These are phyloP conservation scores for Sebastes cheni DNA, from an alignment of 2,797 vertebrate species.

Conservation along the genomic window DNA sequence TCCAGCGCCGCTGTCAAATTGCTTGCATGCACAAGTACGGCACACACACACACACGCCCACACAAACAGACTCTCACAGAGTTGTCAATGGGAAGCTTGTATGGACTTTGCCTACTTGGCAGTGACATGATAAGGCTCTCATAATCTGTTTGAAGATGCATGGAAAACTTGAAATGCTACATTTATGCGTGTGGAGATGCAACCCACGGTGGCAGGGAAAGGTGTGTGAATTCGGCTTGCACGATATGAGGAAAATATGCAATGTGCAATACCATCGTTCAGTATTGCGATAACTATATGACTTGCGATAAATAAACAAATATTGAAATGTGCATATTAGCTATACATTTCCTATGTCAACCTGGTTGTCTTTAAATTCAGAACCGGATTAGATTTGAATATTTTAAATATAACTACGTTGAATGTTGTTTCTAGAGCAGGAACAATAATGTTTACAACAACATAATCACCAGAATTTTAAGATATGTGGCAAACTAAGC, in stretches of 20 bases:
- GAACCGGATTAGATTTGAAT: too few species aligned
- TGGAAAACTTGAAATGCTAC: conserved; percentile 12
- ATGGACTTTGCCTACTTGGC: conserved; percentile 35
- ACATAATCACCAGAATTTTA: too few species aligned
- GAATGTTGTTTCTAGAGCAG: too few species aligned
- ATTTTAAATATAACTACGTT: too few species aligned
- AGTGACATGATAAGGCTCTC: conserved; percentile 57
- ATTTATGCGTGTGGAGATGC: neutral
- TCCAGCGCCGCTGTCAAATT: conserved; percentile 14
- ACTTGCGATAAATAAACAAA: too few species aligned
- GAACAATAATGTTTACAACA: too few species aligned
- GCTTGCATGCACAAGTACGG: neutral
- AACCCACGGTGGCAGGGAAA: accelerated
- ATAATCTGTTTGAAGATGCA: conserved; percentile 57
- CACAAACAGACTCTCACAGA: conserved; percentile 1
- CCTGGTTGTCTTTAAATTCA: too few species aligned
- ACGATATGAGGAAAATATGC: too few species aligned
- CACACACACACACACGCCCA: neutral
- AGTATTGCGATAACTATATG: accelerated
- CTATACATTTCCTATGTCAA: too few species aligned
- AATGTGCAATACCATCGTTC: too few species aligned
- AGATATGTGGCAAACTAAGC: too few species aligned
- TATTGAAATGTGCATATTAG: too few species aligned
- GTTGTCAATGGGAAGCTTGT: conserved; percentile 30
- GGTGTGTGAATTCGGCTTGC: neutral